These are phyloP conservation scores for Strigamia crassipes DNA, from an alignment of 2,888 invertebrate genomes.

Conservation along the genomic window DNA sequence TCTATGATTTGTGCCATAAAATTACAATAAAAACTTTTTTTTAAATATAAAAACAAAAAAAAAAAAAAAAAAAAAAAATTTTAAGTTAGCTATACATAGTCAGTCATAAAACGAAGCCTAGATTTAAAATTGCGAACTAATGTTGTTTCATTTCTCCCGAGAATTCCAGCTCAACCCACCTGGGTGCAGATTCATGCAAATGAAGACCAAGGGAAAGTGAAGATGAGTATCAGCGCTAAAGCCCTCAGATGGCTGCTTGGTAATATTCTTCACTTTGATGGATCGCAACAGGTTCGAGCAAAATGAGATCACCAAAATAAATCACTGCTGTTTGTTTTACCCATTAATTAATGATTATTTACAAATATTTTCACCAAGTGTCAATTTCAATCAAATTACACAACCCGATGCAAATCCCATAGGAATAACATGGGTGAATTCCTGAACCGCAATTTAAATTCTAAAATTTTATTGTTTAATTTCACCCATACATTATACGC, in stretches of 20 bases:
- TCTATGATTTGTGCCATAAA: no score
- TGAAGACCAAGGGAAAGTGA: slow-evolving; percentile 23
- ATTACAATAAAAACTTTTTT: no score
- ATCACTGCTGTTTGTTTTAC: neutral
- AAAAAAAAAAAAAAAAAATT: no score
- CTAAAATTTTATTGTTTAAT: neutral
- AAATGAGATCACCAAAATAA: neutral
- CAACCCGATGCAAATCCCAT: no score
- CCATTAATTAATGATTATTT: neutral
- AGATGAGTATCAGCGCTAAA: slow-evolving; percentile 12
- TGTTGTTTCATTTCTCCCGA: slow-evolving; percentile 2
- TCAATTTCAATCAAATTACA: neutral
- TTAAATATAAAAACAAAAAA: no score
- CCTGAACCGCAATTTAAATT: no score
- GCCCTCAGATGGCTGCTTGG: neutral
- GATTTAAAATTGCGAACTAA: neutral
- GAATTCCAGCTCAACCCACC: neutral
- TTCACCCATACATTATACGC: neutral
- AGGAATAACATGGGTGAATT: no score
- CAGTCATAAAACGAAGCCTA: neutral
- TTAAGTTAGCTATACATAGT: no score
- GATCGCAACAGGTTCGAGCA: neutral
- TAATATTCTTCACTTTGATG: slow-evolving; percentile 6
- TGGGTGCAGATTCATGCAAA: neutral
- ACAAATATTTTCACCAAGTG: neutral